Conservation (phyloP, 1,140 invertebrate species). For the Heliconius congener region DNA sequence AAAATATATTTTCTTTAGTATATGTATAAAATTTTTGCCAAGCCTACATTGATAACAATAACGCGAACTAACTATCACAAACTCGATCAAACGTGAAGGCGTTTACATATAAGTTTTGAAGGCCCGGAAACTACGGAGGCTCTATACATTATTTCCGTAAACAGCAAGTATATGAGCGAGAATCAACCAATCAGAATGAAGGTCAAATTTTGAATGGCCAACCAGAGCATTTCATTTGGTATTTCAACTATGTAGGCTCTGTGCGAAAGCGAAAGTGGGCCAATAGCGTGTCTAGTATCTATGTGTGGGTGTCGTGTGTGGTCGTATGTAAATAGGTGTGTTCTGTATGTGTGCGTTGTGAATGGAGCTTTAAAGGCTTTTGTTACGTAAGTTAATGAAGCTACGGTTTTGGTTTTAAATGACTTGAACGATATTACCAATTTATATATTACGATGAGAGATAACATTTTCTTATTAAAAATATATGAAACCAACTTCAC, state of each 20-base stretch:
- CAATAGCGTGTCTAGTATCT: conserved; percentile 54
- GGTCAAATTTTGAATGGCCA: conserved; percentile 68
- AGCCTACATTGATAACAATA: not conserved
- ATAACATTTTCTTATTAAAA: conserved; percentile 6
- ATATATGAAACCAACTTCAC: too few species aligned
- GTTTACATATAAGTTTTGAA: conserved; percentile 35
- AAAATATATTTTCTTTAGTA: not conserved
- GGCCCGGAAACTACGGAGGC: conserved; percentile 49
- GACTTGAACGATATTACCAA: conserved; percentile 24
- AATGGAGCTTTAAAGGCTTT: conserved; percentile 53
- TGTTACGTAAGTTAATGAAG: conserved; percentile 46
- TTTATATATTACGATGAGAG: conserved; percentile 6
- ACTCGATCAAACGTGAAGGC: conserved; percentile 29
- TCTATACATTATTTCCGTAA: conserved; percentile 65
- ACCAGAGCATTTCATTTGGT: conserved; percentile 52
- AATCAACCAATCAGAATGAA: conserved; percentile 63
- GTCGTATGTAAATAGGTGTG: conserved; percentile 45
- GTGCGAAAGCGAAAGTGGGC: conserved; percentile 68
- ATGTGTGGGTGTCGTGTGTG: conserved; percentile 55
- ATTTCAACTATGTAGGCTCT: conserved; percentile 73
- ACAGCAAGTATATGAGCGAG: conserved; percentile 56
- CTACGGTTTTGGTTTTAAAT: conserved; percentile 35
- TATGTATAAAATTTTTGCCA: not conserved
- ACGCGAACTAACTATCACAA: conserved; percentile 17
- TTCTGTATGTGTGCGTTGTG: conserved; percentile 47